Base-by-base conservation (phyloP, 2,888 invertebrate species). In the Micoletzkya japonica region DNA sequence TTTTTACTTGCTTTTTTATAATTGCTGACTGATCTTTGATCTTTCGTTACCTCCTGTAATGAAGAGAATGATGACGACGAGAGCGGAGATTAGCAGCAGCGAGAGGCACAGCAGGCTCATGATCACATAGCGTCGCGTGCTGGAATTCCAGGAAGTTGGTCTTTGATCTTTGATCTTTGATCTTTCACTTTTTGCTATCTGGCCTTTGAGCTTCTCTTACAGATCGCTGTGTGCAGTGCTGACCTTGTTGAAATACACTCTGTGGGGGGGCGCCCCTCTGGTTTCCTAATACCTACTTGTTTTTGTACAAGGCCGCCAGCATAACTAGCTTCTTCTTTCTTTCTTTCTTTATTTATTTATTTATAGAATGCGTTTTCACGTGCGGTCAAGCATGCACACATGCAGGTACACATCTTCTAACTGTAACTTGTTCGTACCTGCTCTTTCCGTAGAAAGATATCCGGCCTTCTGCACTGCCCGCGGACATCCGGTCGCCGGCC, bases 21-120 rank as follows among this genome's bases (percentile, higher is more conserved):
- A n/a, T n/a, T n/a, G 7, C 3, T 7, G 34, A 26, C 37, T 39
- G 59, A 39, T 59, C 59, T 59, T 39, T 59, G 59, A 59, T 39
- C 39, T 58, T 20, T 59, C 14, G 39, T 36, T 2, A 73, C 75
- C 78, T 72, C 78, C 78, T 14, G 71, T 60, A 28, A 76, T 74
- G 66, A 78, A 78, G 1, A 78, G 70, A 36, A 78, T 76, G 14
- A 78, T 78, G 17, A 78, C 75, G 4, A 78, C 74, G 36, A 78
- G 73, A 17, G 78, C 78, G 49, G 76, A 73, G n/a, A 77, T 60
- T n/a, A 78, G 72, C 4, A 78, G 54, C 14, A 78, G 58, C 20
- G 72, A 61, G 17, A 78, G 49, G 24, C 77, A 56, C 14, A 71
- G 52, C 26, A 78, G 72, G 10, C 73, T 34, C 0, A 71, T 60